These are phyloP conservation scores for Pseudorectes ferrugineus DNA, from an alignment of 2,113 vertebrate genomes.

Conservation along the genomic window DNA sequence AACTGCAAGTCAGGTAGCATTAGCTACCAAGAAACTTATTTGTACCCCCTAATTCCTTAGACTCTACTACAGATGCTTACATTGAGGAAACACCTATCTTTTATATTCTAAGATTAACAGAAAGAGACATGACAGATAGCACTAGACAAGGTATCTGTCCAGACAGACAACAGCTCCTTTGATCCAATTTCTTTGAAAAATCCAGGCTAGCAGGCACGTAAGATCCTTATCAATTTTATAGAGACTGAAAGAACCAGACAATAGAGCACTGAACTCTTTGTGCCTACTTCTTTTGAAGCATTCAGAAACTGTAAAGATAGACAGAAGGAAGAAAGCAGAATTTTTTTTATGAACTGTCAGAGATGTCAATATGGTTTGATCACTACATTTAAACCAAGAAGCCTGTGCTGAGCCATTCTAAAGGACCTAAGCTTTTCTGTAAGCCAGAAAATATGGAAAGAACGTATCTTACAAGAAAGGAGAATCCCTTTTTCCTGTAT, in stretches of 20 bases:
- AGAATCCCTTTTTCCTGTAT: not conserved
- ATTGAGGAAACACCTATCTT: not conserved
- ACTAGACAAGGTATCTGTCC: not conserved
- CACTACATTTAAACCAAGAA: not conserved
- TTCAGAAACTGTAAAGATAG: not conserved
- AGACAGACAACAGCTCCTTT: not conserved
- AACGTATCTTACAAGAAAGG: rapidly evolving
- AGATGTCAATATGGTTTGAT: not conserved
- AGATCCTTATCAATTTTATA: not conserved
- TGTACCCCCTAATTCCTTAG: not conserved
- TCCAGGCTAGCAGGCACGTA: not conserved
- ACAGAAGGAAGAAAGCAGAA: not conserved
- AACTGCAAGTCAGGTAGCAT: not conserved
- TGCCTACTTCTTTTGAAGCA: not conserved
- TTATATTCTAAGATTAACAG: not conserved
- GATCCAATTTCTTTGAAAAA: not conserved
- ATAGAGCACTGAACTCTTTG: not conserved
- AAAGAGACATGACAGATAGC: not conserved
- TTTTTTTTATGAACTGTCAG: not conserved
- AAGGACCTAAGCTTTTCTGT: not conserved
- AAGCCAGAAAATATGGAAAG: not conserved
- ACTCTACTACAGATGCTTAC: not conserved
- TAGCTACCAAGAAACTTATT: not conserved
- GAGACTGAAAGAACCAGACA: not conserved
- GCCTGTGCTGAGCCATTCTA: not conserved